Conservation (phyloP, 2,888 invertebrate genomes). For the Poecilus cupreus region DNA sequence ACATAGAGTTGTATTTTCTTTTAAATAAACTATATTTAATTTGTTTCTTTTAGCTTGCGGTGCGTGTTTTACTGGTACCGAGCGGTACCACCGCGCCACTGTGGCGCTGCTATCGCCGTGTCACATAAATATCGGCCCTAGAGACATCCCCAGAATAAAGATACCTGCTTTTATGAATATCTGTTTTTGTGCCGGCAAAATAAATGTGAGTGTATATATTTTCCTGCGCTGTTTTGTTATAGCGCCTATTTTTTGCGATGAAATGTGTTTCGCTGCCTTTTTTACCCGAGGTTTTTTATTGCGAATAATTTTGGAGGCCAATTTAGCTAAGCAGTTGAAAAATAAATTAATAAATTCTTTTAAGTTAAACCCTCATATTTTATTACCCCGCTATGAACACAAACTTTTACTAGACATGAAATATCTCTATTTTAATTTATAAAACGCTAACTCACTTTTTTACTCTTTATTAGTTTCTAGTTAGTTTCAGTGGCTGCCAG, state of each 20-base stretch:
- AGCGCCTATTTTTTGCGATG: constrained; percentile 42
- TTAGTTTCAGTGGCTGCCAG: too few species aligned
- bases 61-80: constrained; percentile 29
- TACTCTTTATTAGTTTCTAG: too few species aligned
- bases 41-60: constrained; percentile 19
- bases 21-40: constrained; percentile 55
- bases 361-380: background rate
- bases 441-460: too few species aligned
- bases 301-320: constrained; percentile 28
- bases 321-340: constrained; percentile 31
- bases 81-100: background rate
- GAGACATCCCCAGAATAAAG: constrained; percentile 49
- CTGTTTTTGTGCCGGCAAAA: constrained; percentile 47
- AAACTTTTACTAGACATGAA: too few species aligned
- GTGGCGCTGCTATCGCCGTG: constrained; percentile 21
- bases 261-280: constrained; percentile 25
- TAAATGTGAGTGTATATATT: constrained; percentile 51
- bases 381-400: background rate
- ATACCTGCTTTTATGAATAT: constrained; percentile 55
- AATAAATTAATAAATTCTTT: constrained; percentile 14
- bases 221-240: constrained; percentile 44
- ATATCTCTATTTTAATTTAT: too few species aligned
- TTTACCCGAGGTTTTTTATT: constrained; percentile 16
- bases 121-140: constrained; percentile 51
- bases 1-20: background rate